These are phyloP conservation scores for Aphis craccivora DNA, from an alignment of 1,140 invertebrate genomes.

Conservation along the genomic window DNA sequence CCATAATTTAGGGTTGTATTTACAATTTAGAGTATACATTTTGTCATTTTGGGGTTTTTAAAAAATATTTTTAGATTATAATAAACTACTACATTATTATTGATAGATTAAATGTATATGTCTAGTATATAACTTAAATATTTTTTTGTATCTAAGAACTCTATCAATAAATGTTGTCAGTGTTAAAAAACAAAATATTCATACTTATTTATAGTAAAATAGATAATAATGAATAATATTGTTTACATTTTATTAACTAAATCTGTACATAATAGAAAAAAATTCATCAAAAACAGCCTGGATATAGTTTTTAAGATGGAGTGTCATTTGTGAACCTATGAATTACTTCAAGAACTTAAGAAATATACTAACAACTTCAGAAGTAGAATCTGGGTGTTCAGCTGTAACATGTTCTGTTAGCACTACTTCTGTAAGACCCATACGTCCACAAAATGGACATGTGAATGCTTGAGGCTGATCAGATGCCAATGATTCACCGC, in stretches of 20 bases:
- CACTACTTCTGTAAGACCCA: constrained; percentile 92
- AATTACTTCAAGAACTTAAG: neutral
- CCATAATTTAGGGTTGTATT: neutral
- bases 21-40: neutral
- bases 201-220: neutral
- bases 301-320: neutral
- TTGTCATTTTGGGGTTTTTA: neutral
- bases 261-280: neutral
- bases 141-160: neutral
- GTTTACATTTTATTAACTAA: neutral
- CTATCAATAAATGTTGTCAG: neutral
- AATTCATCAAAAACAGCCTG: neutral
- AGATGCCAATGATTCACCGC: constrained; percentile 83
- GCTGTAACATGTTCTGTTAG: constrained; percentile 91
- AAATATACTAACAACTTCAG: constrained; percentile 78
- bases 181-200: neutral
- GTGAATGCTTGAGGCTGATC: constrained; percentile 95
- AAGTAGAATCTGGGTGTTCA: constrained; percentile 84
- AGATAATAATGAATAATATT: neutral
- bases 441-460: constrained; percentile 94
- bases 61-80: too few species aligned
- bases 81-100: too few species aligned
- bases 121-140: too few species aligned
- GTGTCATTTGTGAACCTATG: neutral
- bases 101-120: too few species aligned